Conservation (phyloP, 2,113 vertebrate genomes). For the Halichoeres trimaculatus region DNA sequence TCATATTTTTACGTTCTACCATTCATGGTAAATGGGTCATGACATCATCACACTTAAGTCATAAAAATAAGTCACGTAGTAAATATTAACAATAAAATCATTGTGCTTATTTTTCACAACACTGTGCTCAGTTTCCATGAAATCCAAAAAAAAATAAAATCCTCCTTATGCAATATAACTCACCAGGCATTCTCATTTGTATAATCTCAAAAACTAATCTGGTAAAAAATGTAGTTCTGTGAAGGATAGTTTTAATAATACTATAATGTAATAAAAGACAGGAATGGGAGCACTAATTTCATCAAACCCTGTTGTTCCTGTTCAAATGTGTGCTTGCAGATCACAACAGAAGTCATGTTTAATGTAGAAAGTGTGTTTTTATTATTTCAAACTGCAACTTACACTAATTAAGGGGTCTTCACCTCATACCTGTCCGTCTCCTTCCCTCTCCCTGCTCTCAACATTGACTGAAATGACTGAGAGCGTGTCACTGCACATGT, state of each 20-base stretch:
- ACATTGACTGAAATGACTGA: slow-evolving; percentile 29
- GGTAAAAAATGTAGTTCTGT: slow-evolving; percentile 22
- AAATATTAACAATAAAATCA: no score
- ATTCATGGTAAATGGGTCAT: no score
- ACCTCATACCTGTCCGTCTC: slow-evolving; percentile 54
- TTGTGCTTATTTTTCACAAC: no score
- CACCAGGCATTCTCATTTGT: slow-evolving; percentile 4
- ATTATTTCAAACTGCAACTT: slow-evolving; percentile 77
- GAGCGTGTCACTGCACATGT: slow-evolving; percentile 4
- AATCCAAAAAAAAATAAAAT: slow-evolving; percentile 3
- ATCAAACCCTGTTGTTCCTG: slow-evolving; percentile 17
- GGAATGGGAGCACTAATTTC: slow-evolving; percentile 24
- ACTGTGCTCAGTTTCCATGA: background rate
- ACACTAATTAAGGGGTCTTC: slow-evolving; percentile 51
- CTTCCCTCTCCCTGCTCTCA: slow-evolving; percentile 30
- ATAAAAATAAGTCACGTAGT: no score
- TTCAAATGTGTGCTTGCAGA: slow-evolving; percentile 11
- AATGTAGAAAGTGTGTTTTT: slow-evolving; percentile 79
- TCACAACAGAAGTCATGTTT: slow-evolving; percentile 48
- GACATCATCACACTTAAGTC: no score
- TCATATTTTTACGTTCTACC: no score
- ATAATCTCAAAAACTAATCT: slow-evolving; percentile 31
- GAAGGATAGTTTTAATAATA: slow-evolving; percentile 29
- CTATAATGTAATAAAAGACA: slow-evolving; percentile 27
- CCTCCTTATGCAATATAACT: slow-evolving; percentile 4